Conservation (phyloP, 2,888 invertebrate genomes). For the Salticus scenicus region DNA sequence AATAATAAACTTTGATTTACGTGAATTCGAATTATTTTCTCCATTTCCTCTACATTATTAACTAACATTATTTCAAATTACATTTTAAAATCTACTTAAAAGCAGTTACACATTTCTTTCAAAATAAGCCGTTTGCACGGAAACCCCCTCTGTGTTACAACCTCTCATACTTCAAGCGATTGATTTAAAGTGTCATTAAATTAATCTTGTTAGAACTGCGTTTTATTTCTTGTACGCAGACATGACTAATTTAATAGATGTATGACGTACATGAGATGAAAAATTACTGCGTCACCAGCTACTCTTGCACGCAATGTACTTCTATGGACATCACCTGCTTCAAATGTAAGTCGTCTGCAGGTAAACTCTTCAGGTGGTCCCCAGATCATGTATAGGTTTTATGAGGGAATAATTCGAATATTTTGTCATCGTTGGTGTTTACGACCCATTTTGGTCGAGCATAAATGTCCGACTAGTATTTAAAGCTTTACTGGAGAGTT, state of each 20-base stretch:
- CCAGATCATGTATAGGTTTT: slow-evolving; percentile 36
- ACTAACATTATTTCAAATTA: too few relatives aligned
- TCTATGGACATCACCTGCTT: not conserved
- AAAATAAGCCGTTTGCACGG: too few relatives aligned
- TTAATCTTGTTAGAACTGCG: not conserved
- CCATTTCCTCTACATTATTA: too few relatives aligned
- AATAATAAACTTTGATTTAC: too few relatives aligned
- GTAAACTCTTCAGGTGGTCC: slow-evolving; percentile 41
- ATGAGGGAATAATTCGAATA: slow-evolving; percentile 66
- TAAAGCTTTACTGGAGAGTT: slow-evolving; percentile 6
- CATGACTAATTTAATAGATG: not conserved
- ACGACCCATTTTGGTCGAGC: slow-evolving; percentile 45
- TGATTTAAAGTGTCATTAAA: not conserved
- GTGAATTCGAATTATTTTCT: too few relatives aligned
- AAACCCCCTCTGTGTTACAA: too few relatives aligned
- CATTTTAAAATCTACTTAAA: too few relatives aligned
- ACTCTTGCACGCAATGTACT: not conserved
- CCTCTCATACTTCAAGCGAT: not conserved
- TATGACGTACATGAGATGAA: not conserved
- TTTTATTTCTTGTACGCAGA: not conserved
- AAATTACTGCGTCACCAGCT: not conserved
- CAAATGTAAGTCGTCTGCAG: not conserved
- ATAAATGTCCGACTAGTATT: slow-evolving; percentile 33
- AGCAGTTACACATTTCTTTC: too few relatives aligned
- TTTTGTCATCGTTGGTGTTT: slow-evolving; percentile 65